Evolutionary conservation across 92 coral and sea anemone genomes (phyloP).

Genomic region (Zoanthus sansibaricus): DNA sequence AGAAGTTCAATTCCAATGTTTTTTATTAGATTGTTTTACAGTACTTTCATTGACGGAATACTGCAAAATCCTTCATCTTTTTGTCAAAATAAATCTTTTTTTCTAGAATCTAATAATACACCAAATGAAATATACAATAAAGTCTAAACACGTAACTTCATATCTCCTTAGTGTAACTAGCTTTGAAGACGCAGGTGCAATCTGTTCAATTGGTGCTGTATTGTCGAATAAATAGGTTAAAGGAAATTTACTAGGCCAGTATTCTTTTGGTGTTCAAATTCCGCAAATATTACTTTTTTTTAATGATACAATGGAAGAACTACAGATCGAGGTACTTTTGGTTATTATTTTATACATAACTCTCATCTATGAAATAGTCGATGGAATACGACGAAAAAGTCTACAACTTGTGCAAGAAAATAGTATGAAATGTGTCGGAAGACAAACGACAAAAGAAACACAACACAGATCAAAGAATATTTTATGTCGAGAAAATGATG

Average conservation of each 20-base stretch:
- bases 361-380: constrained; percentile 68
- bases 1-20: too few relatives aligned
- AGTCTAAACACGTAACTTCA: neutral
- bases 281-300: neutral
- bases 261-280: neutral
- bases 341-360: constrained; percentile 68
- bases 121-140: too few relatives aligned
- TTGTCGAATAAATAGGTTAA: neutral
- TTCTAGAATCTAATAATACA: too few relatives aligned
- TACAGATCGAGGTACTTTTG: constrained; percentile 63
- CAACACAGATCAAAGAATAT: constrained; percentile 18
- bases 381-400: constrained; percentile 46
- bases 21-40: too few relatives aligned
- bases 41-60: too few relatives aligned
- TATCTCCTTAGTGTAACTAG: neutral
- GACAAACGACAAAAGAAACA: constrained; percentile 1
- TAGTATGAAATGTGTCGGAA: neutral
- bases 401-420: constrained; percentile 36
- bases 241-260: neutral
- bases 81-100: too few relatives aligned
- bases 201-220: neutral
- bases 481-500: constrained; percentile 5
- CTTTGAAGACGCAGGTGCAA: neutral
- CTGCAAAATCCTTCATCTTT: too few relatives aligned
- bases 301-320: constrained; percentile 56